Percentiles rank a stretch among this genome's conserved stretches.
Evolutionary conservation across 2,888 invertebrate genomes (phyloP).

Genomic region (Nysson spinosus): DNA sequence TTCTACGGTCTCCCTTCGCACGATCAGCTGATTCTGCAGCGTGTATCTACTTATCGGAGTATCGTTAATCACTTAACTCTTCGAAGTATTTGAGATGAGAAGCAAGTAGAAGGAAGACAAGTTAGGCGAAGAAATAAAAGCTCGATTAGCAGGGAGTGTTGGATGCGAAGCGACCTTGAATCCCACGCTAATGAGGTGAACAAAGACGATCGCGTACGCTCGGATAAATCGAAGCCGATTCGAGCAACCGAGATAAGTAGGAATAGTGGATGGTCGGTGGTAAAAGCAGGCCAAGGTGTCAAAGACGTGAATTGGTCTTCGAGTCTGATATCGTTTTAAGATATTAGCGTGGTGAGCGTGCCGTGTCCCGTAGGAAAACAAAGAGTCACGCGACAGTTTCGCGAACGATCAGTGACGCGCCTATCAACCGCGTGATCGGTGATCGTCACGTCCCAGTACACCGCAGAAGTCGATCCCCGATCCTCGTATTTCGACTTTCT

Average conservation of each 20-base stretch:
- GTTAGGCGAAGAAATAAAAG: not conserved
- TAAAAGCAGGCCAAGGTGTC: constrained; percentile 57
- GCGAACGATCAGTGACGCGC: constrained; percentile 27
- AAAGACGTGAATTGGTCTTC: constrained; percentile 50
- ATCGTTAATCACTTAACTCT: too few relatives aligned
- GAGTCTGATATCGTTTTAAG: constrained; percentile 37
- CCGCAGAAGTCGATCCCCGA: too few relatives aligned
- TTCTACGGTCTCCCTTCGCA: too few relatives aligned
- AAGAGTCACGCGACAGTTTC: constrained; percentile 49
- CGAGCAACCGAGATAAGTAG: not conserved
- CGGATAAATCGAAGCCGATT: too few relatives aligned
- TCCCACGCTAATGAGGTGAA: constrained; percentile 43
- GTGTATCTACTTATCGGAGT: too few relatives aligned
- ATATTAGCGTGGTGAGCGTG: constrained; percentile 50
- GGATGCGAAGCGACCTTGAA: constrained; percentile 13
- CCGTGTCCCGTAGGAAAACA: constrained; percentile 26
- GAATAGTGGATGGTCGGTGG: constrained; percentile 3
- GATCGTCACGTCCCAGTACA: too few relatives aligned
- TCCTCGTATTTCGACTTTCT: constrained; percentile 47
- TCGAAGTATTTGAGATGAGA: too few relatives aligned
- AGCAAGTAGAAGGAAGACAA: not conserved
- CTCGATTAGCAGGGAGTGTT: constrained; percentile 9
- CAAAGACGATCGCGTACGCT: constrained; percentile 19
- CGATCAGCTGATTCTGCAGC: too few relatives aligned
- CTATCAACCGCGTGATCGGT: constrained; percentile 41